Conservation (phyloP, 2,113 vertebrate species). For the Daubentonia madagascariensis region DNA sequence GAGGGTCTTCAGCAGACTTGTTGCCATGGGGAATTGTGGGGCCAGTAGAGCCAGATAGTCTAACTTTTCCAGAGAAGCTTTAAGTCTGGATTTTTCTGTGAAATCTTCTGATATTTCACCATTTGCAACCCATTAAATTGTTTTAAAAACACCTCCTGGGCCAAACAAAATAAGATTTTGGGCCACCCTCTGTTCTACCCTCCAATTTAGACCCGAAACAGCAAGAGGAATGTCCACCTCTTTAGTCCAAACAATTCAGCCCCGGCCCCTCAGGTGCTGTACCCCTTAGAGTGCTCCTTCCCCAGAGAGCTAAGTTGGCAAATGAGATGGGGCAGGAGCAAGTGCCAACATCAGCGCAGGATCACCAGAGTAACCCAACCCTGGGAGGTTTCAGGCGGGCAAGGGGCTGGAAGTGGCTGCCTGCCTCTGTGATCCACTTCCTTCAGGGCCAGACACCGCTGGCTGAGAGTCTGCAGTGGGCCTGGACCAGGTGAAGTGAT, state of each 20-base stretch:
- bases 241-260: background rate
- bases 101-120: background rate
- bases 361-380: no score
- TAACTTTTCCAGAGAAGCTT: background rate
- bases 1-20: background rate
- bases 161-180: background rate
- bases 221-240: background rate
- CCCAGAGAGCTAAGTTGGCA: background rate
- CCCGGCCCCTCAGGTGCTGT: fast-evolving
- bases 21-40: background rate
- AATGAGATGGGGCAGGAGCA: background rate
- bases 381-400: background rate
- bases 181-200: background rate
- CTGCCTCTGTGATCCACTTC: background rate
- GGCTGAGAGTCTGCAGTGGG: fast-evolving
- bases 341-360: fast-evolving
- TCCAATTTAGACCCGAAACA: background rate
- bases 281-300: background rate
- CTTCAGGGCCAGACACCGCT: fast-evolving
- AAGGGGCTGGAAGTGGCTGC: background rate
- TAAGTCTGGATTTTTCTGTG: background rate
- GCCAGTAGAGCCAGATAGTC: background rate
- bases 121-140: background rate
- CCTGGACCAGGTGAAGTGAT: background rate
- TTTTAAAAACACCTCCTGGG: background rate